Percentiles rank a stretch among this genome's conserved stretches.
phyloP scores from a whole-genome alignment of 1,140 invertebrate genomes.

The Neuroterus valhalla region DNA sequence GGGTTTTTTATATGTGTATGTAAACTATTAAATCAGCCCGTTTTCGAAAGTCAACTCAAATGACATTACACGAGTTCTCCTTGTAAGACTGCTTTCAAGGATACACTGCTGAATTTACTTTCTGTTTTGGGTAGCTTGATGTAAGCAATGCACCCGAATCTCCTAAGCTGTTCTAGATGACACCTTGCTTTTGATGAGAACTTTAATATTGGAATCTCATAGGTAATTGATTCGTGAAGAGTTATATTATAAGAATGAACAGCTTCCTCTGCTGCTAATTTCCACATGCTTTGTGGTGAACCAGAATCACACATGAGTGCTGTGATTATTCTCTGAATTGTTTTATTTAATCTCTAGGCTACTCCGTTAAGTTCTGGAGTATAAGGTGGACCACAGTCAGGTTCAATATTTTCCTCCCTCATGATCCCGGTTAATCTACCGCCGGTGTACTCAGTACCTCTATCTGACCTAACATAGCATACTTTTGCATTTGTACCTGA shows the following conservation, averaged over 20 bases:
- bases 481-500: too few relatives aligned
- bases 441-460: too few relatives aligned
- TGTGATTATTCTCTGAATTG: too few relatives aligned
- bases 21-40: too few relatives aligned
- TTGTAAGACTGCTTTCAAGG: too few relatives aligned
- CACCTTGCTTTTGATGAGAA: slow-evolving; percentile 29
- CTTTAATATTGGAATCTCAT: slow-evolving; percentile 39
- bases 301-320: too few relatives aligned
- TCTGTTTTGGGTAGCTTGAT: slow-evolving; percentile 28
- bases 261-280: slow-evolving; percentile 59
- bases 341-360: slow-evolving; percentile 62
- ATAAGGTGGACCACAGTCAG: slow-evolving; percentile 36
- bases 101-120: slow-evolving; percentile 34
- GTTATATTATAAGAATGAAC: slow-evolving; percentile 61
- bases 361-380: slow-evolving; percentile 59
- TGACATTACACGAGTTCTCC: too few relatives aligned
- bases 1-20: too few relatives aligned
- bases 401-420: slow-evolving; percentile 39
- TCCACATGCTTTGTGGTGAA: too few relatives aligned
- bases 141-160: slow-evolving; percentile 37
- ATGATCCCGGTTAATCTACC: slow-evolving; percentile 36
- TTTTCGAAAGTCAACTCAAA: too few relatives aligned
- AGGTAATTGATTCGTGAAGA: slow-evolving; percentile 49
- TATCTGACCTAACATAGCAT: too few relatives aligned
- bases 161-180: slow-evolving; percentile 37